Conservation (phyloP, 2,113 vertebrate genomes). For the Ciconia boyciana region DNA sequence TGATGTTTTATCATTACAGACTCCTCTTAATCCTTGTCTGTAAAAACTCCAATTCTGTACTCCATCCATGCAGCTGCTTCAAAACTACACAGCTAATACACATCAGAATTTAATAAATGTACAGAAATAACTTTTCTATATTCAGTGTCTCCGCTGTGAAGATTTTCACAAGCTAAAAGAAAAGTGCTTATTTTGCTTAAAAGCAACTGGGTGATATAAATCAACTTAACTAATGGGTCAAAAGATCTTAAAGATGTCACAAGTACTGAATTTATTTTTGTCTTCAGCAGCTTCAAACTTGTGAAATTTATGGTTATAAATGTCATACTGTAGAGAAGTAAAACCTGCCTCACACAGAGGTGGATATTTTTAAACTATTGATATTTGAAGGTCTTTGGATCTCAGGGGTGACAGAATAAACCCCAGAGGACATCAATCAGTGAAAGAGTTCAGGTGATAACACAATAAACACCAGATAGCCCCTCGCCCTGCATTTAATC, state of each 20-base stretch:
- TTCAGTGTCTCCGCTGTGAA: neutral
- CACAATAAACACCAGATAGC: neutral
- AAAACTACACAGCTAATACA: neutral
- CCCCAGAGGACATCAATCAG: neutral
- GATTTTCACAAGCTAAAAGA: neutral
- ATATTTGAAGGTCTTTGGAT: conserved; percentile 15
- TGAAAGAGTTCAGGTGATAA: neutral
- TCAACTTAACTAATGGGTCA: conserved; percentile 9
- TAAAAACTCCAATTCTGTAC: neutral
- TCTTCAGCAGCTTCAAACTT: neutral
- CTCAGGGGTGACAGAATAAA: neutral
- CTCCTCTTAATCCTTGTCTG: neutral
- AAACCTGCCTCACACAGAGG: neutral
- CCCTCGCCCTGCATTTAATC: neutral
- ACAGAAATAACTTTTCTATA: neutral
- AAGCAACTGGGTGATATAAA: neutral
- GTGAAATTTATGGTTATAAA: conserved; percentile 7
- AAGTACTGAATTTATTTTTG: neutral
- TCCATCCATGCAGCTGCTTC: neutral
- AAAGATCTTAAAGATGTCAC: conserved; percentile 17
- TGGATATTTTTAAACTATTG: neutral
- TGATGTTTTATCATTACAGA: neutral
- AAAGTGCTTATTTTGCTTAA: conserved; percentile 2
- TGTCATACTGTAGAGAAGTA: neutral
- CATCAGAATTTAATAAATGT: neutral